Conservation (phyloP, 2,113 vertebrate species). For the Corythornis cristatus region DNA sequence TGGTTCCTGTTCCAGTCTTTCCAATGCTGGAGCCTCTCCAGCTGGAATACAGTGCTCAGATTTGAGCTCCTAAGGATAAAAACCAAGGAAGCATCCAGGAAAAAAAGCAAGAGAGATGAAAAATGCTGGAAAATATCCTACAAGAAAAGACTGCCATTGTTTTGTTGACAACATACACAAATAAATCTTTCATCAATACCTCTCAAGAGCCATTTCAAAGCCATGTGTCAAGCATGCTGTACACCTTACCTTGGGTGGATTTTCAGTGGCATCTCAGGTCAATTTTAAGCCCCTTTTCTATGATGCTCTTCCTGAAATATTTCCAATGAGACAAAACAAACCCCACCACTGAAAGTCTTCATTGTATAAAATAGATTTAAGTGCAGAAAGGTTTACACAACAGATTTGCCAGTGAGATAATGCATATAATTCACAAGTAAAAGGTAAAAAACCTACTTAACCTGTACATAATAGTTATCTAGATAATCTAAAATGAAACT, state of each 20-base stretch:
- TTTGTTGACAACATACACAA: background rate
- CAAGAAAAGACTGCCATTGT: background rate
- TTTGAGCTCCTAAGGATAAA: background rate
- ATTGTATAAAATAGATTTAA: background rate
- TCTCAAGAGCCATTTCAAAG: background rate
- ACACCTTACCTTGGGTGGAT: background rate
- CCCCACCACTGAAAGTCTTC: background rate
- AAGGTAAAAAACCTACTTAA: background rate
- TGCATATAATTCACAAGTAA: background rate
- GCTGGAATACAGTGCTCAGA: background rate
- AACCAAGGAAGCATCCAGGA: background rate
- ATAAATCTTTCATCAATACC: background rate
- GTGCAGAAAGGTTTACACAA: background rate
- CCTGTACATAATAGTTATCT: background rate
- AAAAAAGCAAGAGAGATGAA: background rate
- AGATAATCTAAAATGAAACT: background rate
- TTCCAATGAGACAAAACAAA: background rate
- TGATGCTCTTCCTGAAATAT: background rate
- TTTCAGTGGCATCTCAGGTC: background rate
- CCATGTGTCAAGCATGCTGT: background rate
- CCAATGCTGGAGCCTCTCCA: background rate
- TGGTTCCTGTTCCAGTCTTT: background rate
- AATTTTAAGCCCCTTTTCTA: background rate
- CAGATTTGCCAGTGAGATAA: background rate
- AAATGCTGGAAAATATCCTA: background rate